Conservation (phyloP, 2,797 vertebrate species). For the Balearica regulorum region DNA sequence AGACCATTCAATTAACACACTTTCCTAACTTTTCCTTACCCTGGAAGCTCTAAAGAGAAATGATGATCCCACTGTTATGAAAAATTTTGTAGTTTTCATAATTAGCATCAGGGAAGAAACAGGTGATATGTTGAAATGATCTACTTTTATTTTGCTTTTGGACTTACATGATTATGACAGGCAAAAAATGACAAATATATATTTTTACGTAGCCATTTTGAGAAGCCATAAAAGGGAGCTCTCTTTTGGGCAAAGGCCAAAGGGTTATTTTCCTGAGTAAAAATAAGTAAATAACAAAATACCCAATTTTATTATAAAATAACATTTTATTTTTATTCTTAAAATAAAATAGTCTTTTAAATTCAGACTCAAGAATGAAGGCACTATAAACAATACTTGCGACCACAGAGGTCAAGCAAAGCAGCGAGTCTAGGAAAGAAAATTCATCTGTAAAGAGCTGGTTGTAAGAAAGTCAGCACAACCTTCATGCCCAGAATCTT, state of each 20-base stretch:
- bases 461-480: background rate
- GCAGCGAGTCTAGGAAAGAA: background rate
- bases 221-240: background rate
- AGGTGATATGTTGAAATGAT: background rate
- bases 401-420: background rate
- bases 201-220: background rate
- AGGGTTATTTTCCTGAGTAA: background rate
- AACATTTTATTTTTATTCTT: background rate
- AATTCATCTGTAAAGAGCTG: background rate
- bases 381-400: background rate
- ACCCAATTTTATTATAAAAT: background rate
- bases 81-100: background rate
- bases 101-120: background rate
- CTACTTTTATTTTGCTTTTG: background rate
- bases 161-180: background rate
- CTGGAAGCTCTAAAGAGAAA: background rate
- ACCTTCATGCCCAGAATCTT: background rate
- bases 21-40: background rate
- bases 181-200: background rate
- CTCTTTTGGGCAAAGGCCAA: background rate
- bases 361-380: background rate
- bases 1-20: background rate
- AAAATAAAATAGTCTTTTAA: background rate
- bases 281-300: background rate
- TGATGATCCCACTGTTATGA: background rate